Evolutionary conservation across 1,140 invertebrate genomes (phyloP).

Genomic region (Drosophila pallidifrons): DNA sequence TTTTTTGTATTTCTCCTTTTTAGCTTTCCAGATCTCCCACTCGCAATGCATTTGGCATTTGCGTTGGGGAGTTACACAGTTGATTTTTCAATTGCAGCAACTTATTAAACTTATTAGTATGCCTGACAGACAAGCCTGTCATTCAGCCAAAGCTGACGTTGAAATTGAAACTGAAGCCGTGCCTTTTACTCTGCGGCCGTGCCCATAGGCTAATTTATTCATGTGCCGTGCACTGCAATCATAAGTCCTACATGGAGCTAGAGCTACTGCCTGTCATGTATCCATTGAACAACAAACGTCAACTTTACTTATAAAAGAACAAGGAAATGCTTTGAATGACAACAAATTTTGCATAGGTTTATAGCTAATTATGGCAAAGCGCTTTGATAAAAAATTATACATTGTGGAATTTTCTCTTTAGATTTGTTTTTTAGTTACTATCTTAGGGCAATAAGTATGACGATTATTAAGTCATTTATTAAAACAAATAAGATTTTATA

Average conservation of each 20-base stretch:
- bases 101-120: constrained; percentile 69
- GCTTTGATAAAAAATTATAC: too few species aligned
- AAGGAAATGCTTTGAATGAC: too few species aligned
- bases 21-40: constrained; percentile 32
- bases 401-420: too few species aligned
- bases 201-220: constrained; percentile 62
- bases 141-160: not conserved
- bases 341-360: too few species aligned
- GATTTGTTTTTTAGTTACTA: too few species aligned
- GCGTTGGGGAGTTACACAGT: constrained; percentile 18
- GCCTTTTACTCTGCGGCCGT: constrained; percentile 7
- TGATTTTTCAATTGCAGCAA: constrained; percentile 23
- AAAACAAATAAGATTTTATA: too few species aligned
- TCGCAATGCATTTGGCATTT: constrained; percentile 47
- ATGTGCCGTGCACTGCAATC: constrained; percentile 27
- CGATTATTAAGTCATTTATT: too few species aligned
- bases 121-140: constrained; percentile 49
- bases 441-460: too few species aligned
- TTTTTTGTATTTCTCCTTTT: not conserved
- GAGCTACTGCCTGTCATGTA: constrained; percentile 46
- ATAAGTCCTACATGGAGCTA: constrained; percentile 41
- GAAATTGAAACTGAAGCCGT: constrained; percentile 13
- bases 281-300: constrained; percentile 9
- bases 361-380: too few species aligned
- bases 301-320: too few species aligned